A percentile compares a stretch with the other conserved stretches of the same genome.
These are phyloP conservation scores for Andricus quercusramuli DNA, from an alignment of 2,888 invertebrate species.

Conservation along the genomic window DNA sequence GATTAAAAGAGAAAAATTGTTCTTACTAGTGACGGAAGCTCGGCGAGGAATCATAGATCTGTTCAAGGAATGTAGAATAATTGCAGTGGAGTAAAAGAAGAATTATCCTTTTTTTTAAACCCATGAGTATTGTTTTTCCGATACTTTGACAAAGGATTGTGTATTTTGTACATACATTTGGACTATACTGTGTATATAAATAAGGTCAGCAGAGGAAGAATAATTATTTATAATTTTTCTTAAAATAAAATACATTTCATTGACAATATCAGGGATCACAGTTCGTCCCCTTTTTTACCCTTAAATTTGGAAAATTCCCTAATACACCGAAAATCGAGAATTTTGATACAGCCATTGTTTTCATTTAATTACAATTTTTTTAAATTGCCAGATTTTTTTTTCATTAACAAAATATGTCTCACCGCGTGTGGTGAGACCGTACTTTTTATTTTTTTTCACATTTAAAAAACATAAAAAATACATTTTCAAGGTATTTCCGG, in stretches of 20 bases:
- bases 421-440: too few relatives aligned
- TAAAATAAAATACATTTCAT: not conserved
- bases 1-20: constrained; percentile 2
- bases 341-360: too few relatives aligned
- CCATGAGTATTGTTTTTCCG: not conserved
- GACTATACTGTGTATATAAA: not conserved
- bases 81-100: not conserved
- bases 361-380: too few relatives aligned
- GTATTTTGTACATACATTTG: constrained; percentile 6
- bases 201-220: not conserved
- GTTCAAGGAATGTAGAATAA: constrained; percentile 9
- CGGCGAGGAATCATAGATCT: not conserved
- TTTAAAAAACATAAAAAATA: too few relatives aligned
- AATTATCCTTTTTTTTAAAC: not conserved
- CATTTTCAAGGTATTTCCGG: too few relatives aligned
- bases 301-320: too few relatives aligned
- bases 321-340: too few relatives aligned
- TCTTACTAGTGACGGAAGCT: constrained; percentile 5
- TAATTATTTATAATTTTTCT: not conserved
- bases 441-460: too few relatives aligned
- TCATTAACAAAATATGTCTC: too few relatives aligned
- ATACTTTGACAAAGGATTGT: not conserved
- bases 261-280: not conserved
- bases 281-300: too few relatives aligned
- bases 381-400: too few relatives aligned